Evolutionary conservation across 1,140 invertebrate genomes (phyloP).

Genomic region (Luehdorfia chinensis): DNA sequence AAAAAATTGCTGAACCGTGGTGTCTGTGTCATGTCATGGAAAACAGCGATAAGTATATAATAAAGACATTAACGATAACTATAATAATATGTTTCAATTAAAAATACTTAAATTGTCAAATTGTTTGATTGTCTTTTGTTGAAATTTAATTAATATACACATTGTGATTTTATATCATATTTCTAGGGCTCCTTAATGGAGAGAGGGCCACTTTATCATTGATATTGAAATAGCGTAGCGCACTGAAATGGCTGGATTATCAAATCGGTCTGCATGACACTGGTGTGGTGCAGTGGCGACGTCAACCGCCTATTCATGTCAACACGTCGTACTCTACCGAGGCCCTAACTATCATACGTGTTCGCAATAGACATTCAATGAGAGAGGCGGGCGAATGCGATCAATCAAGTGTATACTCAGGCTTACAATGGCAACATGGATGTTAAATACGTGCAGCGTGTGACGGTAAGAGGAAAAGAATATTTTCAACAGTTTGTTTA

Average conservation of each 20-base stretch:
- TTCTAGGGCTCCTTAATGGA: too few species aligned
- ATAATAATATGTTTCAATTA: too few species aligned
- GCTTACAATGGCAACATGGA: conserved; percentile 2
- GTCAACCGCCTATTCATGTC: conserved; percentile 33
- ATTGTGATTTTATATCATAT: too few species aligned
- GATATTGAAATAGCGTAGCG: conserved; percentile 9
- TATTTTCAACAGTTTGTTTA: too few species aligned
- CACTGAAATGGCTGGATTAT: conserved; percentile 26
- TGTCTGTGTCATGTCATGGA: too few species aligned
- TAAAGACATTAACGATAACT: too few species aligned
- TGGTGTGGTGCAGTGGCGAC: conserved; percentile 16
- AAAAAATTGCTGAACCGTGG: too few species aligned
- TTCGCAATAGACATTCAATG: conserved; percentile 44
- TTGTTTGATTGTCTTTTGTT: too few species aligned
- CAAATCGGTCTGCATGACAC: conserved; percentile 29
- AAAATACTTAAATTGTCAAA: too few species aligned
- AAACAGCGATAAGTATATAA: too few species aligned
- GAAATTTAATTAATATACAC: too few species aligned
- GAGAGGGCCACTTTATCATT: background rate
- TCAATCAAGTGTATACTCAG: conserved; percentile 35
- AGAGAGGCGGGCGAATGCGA: conserved; percentile 38
- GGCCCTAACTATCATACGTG: conserved; percentile 36
- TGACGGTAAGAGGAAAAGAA: too few species aligned
- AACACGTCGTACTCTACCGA: conserved; percentile 23
- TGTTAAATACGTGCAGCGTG: background rate